Evolutionary conservation across 1,140 invertebrate species (phyloP).

Genomic region (Pissodes strobi): DNA sequence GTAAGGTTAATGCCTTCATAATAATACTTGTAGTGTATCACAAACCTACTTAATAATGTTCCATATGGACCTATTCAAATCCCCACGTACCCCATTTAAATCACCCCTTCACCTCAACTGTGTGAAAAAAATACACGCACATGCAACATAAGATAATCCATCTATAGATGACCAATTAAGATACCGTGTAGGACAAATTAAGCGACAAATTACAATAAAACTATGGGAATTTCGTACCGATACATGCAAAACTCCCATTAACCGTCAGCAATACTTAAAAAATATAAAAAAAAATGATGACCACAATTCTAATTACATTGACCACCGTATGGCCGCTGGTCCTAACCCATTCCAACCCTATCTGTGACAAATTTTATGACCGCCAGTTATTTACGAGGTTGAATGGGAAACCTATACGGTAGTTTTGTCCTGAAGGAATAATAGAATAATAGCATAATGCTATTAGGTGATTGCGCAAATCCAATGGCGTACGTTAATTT

Average conservation of each 20-base stretch:
- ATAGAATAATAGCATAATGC: conserved; percentile 11
- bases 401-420: conserved; percentile 24
- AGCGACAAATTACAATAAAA: conserved; percentile 11
- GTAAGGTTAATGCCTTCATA: no score
- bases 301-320: conserved; percentile 30
- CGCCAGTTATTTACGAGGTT: conserved; percentile 13
- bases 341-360: conserved; percentile 22
- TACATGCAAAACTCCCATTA: conserved; percentile 21
- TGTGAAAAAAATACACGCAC: no score
- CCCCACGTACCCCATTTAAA: no score
- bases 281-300: neutral
- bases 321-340: conserved; percentile 27
- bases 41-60: no score
- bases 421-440: conserved; percentile 2
- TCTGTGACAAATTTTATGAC: conserved; percentile 38
- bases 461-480: neutral
- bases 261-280: neutral
- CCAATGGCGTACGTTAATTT: neutral
- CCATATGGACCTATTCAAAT: no score
- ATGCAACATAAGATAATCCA: neutral
- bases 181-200: conserved; percentile 1
- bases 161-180: conserved; percentile 1
- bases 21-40: no score
- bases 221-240: conserved; percentile 14
- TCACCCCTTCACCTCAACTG: no score